Percentiles rank a stretch among this genome's conserved stretches.
phyloP scores from a whole-genome alignment of 2,113 vertebrate genomes.

The Recurvirostra avosetta region DNA sequence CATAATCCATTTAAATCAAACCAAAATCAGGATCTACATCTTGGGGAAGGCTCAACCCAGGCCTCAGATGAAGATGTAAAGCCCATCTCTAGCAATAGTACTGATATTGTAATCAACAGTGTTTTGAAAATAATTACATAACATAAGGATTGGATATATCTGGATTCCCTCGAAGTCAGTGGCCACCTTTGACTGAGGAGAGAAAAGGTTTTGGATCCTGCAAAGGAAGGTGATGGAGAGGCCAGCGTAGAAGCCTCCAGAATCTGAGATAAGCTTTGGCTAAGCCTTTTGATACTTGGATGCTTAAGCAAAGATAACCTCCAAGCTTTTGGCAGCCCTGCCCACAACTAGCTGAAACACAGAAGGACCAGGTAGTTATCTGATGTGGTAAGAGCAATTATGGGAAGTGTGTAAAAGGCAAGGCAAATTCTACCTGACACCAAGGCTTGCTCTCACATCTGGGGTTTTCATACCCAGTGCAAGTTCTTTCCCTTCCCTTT shows the following conservation, averaged over 20 bases:
- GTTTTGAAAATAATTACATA: not conserved
- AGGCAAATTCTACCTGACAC: constrained; percentile 37
- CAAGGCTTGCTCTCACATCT: not conserved
- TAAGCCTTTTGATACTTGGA: constrained; percentile 33
- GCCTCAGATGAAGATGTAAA: not conserved
- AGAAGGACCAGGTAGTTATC: constrained; percentile 51
- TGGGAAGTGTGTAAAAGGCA: constrained; percentile 52
- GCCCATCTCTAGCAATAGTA: not conserved
- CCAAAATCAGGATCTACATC: not conserved
- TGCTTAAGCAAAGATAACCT: constrained; percentile 44
- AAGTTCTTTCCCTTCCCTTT: not conserved
- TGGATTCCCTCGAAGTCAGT: not conserved
- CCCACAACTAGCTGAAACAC: constrained; percentile 52
- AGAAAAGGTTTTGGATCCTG: not conserved
- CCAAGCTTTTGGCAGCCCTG: constrained; percentile 42
- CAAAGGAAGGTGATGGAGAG: not conserved
- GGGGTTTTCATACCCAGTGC: not conserved
- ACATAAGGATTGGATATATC: not conserved
- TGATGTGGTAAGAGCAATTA: constrained; percentile 55
- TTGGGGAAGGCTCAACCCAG: not conserved
- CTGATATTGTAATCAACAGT: not conserved
- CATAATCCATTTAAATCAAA: not conserved
- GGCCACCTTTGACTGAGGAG: not conserved
- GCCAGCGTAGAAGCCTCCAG: constrained; percentile 26
- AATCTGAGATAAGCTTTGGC: constrained; percentile 49